Evolutionary conservation across 1,140 invertebrate species (phyloP).

Genomic region (Propsilocerus akamusi): DNA sequence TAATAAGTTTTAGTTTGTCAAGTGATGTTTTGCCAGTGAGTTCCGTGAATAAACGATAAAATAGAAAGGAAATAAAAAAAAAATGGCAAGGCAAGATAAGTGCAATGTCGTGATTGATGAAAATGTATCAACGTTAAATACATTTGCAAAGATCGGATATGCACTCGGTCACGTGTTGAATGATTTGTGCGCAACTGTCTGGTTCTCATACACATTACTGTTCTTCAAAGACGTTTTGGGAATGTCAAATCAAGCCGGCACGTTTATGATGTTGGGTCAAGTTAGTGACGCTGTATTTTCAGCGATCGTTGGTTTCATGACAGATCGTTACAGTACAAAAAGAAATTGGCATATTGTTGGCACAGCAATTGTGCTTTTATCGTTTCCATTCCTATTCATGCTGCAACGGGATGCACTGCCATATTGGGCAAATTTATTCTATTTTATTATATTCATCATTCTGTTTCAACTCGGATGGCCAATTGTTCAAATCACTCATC

Average conservation of each 20-base stretch:
- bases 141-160: constrained; percentile 24
- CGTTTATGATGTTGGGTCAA: constrained; percentile 69
- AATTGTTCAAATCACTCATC: constrained; percentile 81
- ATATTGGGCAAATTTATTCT: constrained; percentile 61
- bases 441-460: constrained; percentile 75
- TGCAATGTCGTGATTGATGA: not conserved
- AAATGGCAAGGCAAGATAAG: no score
- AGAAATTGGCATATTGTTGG: constrained; percentile 88
- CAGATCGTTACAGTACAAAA: constrained; percentile 69
- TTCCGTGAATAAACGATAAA: no score
- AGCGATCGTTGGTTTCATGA: constrained; percentile 74
- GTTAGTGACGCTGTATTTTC: constrained; percentile 78
- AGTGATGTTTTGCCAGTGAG: no score
- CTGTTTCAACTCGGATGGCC: constrained; percentile 98
- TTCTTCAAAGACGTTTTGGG: constrained; percentile 72
- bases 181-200: constrained; percentile 89
- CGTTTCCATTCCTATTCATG: constrained; percentile 85
- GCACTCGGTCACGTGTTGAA: constrained; percentile 78
- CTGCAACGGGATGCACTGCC: constrained; percentile 34
- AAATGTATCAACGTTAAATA: not conserved
- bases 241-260: constrained; percentile 59
- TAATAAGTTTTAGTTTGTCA: no score
- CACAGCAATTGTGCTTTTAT: constrained; percentile 54
- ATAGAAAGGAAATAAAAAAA: constrained; percentile 6
- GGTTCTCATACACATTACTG: constrained; percentile 93